Conservation (phyloP, 2,113 vertebrate species). For the Cephalopholis sonnerati region DNA sequence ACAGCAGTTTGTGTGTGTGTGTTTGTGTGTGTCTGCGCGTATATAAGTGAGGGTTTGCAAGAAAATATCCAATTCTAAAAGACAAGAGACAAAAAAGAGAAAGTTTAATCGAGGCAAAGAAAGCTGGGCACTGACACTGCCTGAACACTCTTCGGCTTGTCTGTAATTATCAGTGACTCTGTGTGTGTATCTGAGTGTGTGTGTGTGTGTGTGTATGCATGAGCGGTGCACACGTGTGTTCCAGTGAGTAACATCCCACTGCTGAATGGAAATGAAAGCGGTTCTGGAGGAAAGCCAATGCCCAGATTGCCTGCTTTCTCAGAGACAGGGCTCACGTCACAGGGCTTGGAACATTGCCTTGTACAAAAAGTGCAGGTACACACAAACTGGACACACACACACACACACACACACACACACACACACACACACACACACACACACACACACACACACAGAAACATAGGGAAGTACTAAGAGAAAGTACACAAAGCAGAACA, state of each 20-base stretch:
- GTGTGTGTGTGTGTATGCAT: slow-evolving; percentile 14
- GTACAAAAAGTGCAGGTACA: slow-evolving; percentile 44
- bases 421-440: slow-evolving; percentile 7
- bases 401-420: slow-evolving; percentile 10
- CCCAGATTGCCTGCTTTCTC: slow-evolving; percentile 71
- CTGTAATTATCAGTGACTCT: slow-evolving; percentile 23
- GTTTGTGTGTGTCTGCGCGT: neutral
- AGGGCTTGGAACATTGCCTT: slow-evolving; percentile 60
- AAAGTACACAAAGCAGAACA: slow-evolving; percentile 47
- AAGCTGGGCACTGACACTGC: slow-evolving; percentile 10
- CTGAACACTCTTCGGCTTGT: slow-evolving; percentile 4
- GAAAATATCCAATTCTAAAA: slow-evolving; percentile 40
- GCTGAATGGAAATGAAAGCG: slow-evolving; percentile 67
- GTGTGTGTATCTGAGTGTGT: neutral
- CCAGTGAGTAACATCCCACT: slow-evolving; percentile 51
- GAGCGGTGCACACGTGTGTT: slow-evolving; percentile 21
- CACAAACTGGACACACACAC: slow-evolving; percentile 25
- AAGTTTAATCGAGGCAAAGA: slow-evolving; percentile 18
- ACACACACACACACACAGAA: neutral
- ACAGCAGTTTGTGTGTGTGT: slow-evolving; percentile 14
- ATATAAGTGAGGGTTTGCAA: slow-evolving; percentile 9
- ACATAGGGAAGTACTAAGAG: slow-evolving; percentile 4
- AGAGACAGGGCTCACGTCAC: slow-evolving; percentile 63
- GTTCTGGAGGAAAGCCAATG: slow-evolving; percentile 65
- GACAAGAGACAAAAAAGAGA: slow-evolving; percentile 16